phyloP scores from a whole-genome alignment of 2,797 vertebrate genomes.

The Cynodonichthys magdalenae region DNA sequence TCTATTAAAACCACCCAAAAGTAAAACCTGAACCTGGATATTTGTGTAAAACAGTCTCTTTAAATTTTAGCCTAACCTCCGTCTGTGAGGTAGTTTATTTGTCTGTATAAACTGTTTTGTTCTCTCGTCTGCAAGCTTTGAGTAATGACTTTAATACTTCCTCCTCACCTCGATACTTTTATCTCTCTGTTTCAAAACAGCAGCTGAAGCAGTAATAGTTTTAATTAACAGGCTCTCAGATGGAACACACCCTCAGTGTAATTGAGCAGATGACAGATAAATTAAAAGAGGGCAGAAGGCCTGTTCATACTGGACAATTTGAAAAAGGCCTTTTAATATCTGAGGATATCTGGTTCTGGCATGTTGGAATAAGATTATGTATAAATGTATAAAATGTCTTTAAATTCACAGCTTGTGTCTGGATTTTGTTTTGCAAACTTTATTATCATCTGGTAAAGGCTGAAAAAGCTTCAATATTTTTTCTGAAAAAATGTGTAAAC shows the following conservation, averaged over 20 bases:
- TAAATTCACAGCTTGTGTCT: too few species aligned
- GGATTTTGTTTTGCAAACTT: too few species aligned
- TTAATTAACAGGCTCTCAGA: conserved; percentile 56
- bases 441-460: too few species aligned
- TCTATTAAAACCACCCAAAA: not conserved
- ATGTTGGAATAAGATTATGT: not conserved
- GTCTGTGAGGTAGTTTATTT: conserved; percentile 17
- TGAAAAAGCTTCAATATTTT: not conserved
- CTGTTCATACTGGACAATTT: conserved; percentile 14
- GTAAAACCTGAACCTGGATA: not conserved
- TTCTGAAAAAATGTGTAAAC: too few species aligned
- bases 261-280: conserved; percentile 1
- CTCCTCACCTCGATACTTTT: conserved; percentile 19
- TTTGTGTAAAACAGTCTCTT: too few species aligned
- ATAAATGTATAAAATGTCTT: not conserved
- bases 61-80: too few species aligned
- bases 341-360: too few species aligned
- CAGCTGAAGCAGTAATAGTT: conserved; percentile 32
- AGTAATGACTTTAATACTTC: conserved; percentile 24
- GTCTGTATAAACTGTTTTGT: conserved; percentile 3
- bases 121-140: not conserved
- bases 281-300: not conserved
- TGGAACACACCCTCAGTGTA: conserved; percentile 27
- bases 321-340: conserved; percentile 8
- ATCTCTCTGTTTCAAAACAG: conserved; percentile 40